A percentile compares a stretch with the other conserved stretches of the same genome.
Conservation (phyloP, 1,140 invertebrate species). For the Elymnias hypermnestra region DNA sequence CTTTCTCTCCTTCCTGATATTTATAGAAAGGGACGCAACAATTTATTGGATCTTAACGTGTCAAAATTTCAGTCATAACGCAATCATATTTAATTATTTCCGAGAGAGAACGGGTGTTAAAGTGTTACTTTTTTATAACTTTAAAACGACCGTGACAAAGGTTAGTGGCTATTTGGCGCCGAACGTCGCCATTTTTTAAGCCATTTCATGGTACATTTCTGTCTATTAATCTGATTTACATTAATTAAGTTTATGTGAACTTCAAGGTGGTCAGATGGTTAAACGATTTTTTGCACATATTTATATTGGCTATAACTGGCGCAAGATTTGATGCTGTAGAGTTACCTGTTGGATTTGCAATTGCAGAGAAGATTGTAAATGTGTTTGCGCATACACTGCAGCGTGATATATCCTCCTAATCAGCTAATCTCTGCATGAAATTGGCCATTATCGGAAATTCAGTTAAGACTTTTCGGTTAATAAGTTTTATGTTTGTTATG, state of each 20-base stretch:
- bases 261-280: constrained; percentile 5
- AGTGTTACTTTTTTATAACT: constrained; percentile 35
- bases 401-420: too few relatives aligned
- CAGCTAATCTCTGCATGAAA: too few relatives aligned
- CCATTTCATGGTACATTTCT: constrained; percentile 29
- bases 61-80: constrained; percentile 45
- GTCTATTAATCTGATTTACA: constrained; percentile 40
- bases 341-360: too few relatives aligned
- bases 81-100: constrained; percentile 50
- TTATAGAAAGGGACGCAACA: constrained; percentile 23
- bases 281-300: too few relatives aligned
- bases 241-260: constrained; percentile 6
- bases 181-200: constrained; percentile 32
- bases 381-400: too few relatives aligned
- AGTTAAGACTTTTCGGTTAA: too few relatives aligned
- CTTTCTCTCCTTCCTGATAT: constrained; percentile 13
- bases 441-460: too few relatives aligned
- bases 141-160: constrained; percentile 50
- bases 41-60: constrained; percentile 19
- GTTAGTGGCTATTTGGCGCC: constrained; percentile 50
- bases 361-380: too few relatives aligned
- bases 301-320: too few relatives aligned
- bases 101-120: constrained; percentile 27
- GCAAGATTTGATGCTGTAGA: too few relatives aligned
- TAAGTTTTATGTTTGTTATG: too few relatives aligned